A percentile compares a stretch with the other conserved stretches of the same genome.
These are phyloP conservation scores for Hoplodrina ambigua DNA, from an alignment of 2,888 invertebrate species.

Conservation along the genomic window DNA sequence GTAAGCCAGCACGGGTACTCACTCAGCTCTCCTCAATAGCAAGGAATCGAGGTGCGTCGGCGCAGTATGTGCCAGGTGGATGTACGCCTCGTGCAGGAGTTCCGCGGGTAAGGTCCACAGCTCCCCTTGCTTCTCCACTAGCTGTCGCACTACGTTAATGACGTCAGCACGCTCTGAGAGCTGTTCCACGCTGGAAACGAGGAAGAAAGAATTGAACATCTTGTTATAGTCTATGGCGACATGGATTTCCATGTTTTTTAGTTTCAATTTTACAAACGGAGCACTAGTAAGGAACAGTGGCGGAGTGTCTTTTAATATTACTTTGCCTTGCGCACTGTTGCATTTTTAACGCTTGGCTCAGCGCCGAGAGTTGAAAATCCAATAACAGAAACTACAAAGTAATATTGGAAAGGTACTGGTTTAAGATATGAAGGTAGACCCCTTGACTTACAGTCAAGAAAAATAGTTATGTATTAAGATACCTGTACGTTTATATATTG, in stretches of 20 bases:
- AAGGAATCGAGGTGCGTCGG: constrained; percentile 95
- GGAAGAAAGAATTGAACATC: not conserved
- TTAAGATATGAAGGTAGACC: too few species aligned
- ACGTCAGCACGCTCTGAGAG: constrained; percentile 96
- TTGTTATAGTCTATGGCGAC: too few species aligned
- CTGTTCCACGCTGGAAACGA: constrained; percentile 90
- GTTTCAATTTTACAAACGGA: not conserved
- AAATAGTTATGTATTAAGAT: not conserved
- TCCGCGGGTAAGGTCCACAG: constrained; percentile 93
- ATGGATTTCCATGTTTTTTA: not conserved
- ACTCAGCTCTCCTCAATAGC: constrained; percentile 88
- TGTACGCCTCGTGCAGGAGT: constrained; percentile 95
- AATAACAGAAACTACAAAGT: too few species aligned
- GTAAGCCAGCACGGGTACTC: constrained; percentile 67
- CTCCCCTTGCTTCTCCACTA: constrained; percentile 92
- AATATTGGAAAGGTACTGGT: too few species aligned
- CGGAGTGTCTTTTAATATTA: too few species aligned
- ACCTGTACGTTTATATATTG: not conserved
- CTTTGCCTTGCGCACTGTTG: too few species aligned
- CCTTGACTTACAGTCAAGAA: not conserved
- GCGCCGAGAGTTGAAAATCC: too few species aligned
- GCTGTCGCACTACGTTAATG: constrained; percentile 95
- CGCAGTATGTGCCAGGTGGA: constrained; percentile 95
- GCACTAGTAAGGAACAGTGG: not conserved
- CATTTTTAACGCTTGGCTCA: too few species aligned